phyloP scores from a whole-genome alignment of 2,797 vertebrate species.

The Merluccius polli region DNA sequence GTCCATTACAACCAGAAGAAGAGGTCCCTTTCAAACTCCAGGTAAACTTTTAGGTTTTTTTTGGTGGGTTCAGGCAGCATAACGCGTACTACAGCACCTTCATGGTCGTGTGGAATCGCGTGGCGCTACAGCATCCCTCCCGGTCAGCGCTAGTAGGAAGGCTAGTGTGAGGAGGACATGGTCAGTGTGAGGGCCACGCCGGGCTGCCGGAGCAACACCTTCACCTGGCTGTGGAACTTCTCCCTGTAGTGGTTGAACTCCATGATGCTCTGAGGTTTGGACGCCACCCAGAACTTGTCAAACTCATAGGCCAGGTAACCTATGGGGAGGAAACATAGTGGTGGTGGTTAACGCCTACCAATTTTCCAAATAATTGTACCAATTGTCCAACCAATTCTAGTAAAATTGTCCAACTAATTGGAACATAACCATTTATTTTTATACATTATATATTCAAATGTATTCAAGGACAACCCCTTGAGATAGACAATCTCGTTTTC shows the following conservation, averaged over 20 bases:
- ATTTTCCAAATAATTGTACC: neutral
- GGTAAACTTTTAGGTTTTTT: neutral
- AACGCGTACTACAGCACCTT: neutral
- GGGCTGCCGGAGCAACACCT: conserved; percentile 77
- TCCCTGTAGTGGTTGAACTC: conserved; percentile 96
- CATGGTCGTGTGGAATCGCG: neutral
- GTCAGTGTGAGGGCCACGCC: conserved; percentile 69
- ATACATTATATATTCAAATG: neutral
- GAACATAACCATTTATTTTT: neutral
- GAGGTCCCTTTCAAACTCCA: neutral
- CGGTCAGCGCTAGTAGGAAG: neutral
- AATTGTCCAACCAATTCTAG: neutral
- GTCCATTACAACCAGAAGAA: conserved; percentile 1
- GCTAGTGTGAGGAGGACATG: conserved; percentile 44
- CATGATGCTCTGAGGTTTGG: conserved; percentile 98
- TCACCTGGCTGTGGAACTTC: conserved; percentile 88
- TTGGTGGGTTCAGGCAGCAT: conserved; percentile 1
- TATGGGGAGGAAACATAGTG: conserved; percentile 40
- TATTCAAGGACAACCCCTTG: neutral
- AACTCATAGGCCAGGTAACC: conserved; percentile 96
- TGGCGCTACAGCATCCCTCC: neutral
- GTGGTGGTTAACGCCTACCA: neutral
- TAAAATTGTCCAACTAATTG: neutral
- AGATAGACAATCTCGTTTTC: neutral
- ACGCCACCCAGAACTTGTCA: conserved; percentile 95